Conservation (phyloP, 2,113 vertebrate genomes). For the Oreochromis aureus region DNA sequence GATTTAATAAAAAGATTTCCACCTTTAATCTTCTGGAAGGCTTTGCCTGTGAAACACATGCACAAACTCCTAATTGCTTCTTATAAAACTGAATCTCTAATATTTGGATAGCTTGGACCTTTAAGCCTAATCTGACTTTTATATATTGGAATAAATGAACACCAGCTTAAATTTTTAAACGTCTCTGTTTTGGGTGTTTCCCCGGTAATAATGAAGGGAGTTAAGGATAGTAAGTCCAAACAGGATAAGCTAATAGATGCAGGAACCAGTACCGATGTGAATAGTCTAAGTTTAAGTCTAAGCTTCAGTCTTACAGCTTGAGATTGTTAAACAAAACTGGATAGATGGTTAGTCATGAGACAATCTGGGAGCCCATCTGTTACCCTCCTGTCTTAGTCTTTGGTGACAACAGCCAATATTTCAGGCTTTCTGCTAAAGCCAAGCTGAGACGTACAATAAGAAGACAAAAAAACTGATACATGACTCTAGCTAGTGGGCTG, state of each 20-base stretch:
- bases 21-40: background rate
- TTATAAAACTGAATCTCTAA: background rate
- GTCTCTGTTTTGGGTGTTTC: background rate
- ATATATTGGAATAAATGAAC: background rate
- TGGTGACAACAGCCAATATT: background rate
- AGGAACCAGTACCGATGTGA: background rate
- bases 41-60: background rate
- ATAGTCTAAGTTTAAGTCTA: background rate
- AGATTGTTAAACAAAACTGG: background rate
- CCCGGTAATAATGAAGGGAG: background rate
- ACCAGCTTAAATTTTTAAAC: background rate
- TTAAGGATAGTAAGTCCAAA: background rate
- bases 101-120: background rate
- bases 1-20: background rate
- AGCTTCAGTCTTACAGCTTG: background rate
- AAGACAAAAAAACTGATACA: background rate
- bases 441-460: background rate
- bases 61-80: background rate
- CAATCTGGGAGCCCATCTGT: background rate
- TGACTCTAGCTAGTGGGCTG: background rate
- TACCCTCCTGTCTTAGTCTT: background rate
- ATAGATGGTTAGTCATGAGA: background rate
- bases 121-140: background rate
- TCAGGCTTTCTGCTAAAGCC: background rate
- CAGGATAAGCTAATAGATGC: background rate